Conservation (phyloP, 2,888 invertebrate genomes). For the Chalcis sispes region DNA sequence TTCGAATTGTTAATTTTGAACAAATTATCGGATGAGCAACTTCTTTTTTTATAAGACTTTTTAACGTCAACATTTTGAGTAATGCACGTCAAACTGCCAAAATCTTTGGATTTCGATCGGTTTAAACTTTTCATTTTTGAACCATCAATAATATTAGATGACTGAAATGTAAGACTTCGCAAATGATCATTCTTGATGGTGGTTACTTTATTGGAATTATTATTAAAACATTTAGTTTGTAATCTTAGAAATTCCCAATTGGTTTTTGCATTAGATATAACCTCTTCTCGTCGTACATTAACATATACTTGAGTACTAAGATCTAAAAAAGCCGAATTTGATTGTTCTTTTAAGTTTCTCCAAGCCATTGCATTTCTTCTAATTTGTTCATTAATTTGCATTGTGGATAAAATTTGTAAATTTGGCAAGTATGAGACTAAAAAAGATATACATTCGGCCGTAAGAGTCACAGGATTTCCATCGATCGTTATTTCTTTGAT, state of each 20-base stretch:
- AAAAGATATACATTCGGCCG: constrained; percentile 89
- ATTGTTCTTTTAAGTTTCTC: constrained; percentile 86
- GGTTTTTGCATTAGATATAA: constrained; percentile 90
- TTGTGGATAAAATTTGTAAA: constrained; percentile 84
- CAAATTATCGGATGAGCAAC: constrained; percentile 68
- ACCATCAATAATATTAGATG: constrained; percentile 64
- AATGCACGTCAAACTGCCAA: constrained; percentile 70
- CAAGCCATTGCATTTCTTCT: constrained; percentile 88
- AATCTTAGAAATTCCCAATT: constrained; percentile 89
- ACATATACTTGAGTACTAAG: constrained; percentile 79
- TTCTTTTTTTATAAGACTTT: constrained; percentile 59
- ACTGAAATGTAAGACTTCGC: constrained; percentile 64
- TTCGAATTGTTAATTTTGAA: constrained; percentile 61
- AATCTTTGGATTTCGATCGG: constrained; percentile 67
- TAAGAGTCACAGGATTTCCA: constrained; percentile 88
- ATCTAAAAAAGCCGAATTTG: constrained; percentile 82
- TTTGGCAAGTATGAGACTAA: constrained; percentile 88
- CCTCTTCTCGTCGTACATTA: constrained; percentile 85
- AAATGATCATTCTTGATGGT: constrained; percentile 63
- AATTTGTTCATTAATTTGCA: constrained; percentile 88
- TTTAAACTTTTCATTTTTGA: constrained; percentile 64
- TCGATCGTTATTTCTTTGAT: constrained; percentile 91
- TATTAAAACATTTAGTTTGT: constrained; percentile 80
- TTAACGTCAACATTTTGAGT: constrained; percentile 69
- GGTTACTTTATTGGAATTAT: constrained; percentile 61